Conservation (phyloP, 37 sponge, comb jelly and placozoan genomes). For the Eunapius fragilis region DNA sequence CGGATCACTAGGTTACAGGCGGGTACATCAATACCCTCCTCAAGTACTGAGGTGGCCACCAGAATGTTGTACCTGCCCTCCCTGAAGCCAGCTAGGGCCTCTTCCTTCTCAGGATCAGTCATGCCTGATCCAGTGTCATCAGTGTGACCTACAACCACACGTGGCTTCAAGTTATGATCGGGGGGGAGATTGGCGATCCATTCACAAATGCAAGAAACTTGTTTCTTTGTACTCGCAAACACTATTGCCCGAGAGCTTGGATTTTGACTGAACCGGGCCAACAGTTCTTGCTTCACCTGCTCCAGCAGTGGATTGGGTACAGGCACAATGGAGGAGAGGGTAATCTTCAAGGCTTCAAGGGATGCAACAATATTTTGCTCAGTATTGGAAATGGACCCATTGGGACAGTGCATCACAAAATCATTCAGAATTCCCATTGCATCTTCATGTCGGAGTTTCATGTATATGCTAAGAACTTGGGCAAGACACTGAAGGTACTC, state of each 20-base stretch:
- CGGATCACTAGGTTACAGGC: conserved; percentile 84
- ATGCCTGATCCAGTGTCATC: conserved; percentile 30
- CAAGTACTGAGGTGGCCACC: conserved; percentile 77
- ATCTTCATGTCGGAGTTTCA: conserved; percentile 39
- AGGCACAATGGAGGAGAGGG: neutral
- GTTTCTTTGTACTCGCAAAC: conserved; percentile 56
- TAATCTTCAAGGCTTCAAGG: neutral
- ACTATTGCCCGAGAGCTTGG: conserved; percentile 37
- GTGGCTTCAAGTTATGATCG: neutral
- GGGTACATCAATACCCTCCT: conserved; percentile 80
- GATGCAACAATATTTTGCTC: conserved; percentile 15
- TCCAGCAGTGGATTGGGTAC: conserved; percentile 47
- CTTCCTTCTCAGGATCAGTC: conserved; percentile 53
- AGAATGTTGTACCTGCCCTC: conserved; percentile 62
- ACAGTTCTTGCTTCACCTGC: conserved; percentile 8
- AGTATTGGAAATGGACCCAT: too few species aligned
- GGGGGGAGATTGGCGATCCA: conserved; percentile 35
- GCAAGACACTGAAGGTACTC: conserved; percentile 20
- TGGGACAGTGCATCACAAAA: too few species aligned
- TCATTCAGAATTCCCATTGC: conserved; percentile 36
- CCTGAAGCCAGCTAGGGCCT: conserved; percentile 52
- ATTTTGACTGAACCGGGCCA: neutral
- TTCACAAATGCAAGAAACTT: conserved; percentile 29
- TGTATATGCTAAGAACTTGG: conserved; percentile 39
- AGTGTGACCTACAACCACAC: conserved; percentile 38